Percentiles rank a stretch among this genome's conserved stretches.
Conservation (phyloP, 2,113 vertebrate species). For the Entosphenus tridentatus region DNA sequence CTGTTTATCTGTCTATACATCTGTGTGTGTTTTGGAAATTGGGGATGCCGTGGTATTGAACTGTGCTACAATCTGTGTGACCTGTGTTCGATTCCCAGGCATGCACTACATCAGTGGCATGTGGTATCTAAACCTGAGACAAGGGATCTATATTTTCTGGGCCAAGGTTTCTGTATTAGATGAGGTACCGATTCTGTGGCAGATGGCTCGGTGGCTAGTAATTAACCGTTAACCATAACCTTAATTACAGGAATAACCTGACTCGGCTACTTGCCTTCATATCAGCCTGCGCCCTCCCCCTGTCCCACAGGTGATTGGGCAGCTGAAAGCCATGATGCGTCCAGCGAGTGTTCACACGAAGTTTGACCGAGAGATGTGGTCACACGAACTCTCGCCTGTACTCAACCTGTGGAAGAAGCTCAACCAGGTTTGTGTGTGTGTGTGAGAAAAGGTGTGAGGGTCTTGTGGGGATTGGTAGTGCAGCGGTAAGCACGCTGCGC, state of each 20-base stretch:
- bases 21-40: not conserved
- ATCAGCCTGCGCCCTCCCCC: conserved; percentile 11
- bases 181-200: not conserved
- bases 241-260: not conserved
- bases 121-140: not conserved
- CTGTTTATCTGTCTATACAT: not conserved
- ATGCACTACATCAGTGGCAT: too few relatives aligned
- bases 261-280: not conserved
- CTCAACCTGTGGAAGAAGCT: conserved; percentile 91
- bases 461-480: too few relatives aligned
- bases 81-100: too few relatives aligned
- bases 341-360: conserved; percentile 55
- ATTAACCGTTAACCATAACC: not conserved
- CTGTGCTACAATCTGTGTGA: too few relatives aligned
- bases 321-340: conserved; percentile 58
- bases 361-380: conserved; percentile 91
- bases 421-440: conserved; percentile 45
- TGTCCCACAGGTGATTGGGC: conserved; percentile 55
- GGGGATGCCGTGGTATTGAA: too few relatives aligned
- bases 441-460: too few relatives aligned
- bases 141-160: not conserved
- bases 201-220: not conserved
- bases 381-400: conserved; percentile 61
- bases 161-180: not conserved
- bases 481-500: too few relatives aligned